Base-by-base conservation (phyloP, 2,797 vertebrate species). In the Corythornis leucogaster region DNA sequence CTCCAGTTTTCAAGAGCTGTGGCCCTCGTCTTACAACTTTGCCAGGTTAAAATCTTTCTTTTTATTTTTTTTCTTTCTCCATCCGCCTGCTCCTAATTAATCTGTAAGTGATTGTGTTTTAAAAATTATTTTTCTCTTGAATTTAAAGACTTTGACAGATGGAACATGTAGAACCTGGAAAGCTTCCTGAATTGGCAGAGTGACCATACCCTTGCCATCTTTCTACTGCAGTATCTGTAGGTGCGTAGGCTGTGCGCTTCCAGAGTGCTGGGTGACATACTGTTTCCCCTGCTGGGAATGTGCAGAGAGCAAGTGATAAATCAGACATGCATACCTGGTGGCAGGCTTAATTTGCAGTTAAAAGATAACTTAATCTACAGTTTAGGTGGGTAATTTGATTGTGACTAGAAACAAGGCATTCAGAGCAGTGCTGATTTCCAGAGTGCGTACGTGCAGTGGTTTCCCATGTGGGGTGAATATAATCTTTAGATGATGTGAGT, bases 91-190 rank as follows among this genome's bases (percentile, higher is more conserved):
- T 94, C 80, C 71, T 67, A 87, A 77, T 75, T 95, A 67, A 89
- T 88, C 66, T 74, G 42, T 84, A 87, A 90, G 54, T 14, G 9
- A 76, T 80, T 86, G 70, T 7, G 0, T 88, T 91, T 78, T 73
- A 46, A 80, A 91, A 93, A 94, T 68, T 71, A 71, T 90, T 94
- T 95, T 96, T 89, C 81, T 87, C 81, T 85, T 78, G 88, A 84
- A 78, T 95, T 90, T 90, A 89, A 91, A 87, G 76, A 69, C 76
- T 94, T 91, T 92, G 90, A 92, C 95, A 96, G 94, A 94, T 96
- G 93, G 96, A 86, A 93, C 92, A 92, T 83, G 81, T 83, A 93
- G 88, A 96, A 96, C 88, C 94, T 96, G 94, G 95, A 94, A 95
- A 96, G 89, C 61, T 95, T 96, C 90, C 95, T 96, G 91, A 79